These are phyloP conservation scores for Drosophila putrida DNA, from an alignment of 2,888 invertebrate genomes.

Conservation along the genomic window DNA sequence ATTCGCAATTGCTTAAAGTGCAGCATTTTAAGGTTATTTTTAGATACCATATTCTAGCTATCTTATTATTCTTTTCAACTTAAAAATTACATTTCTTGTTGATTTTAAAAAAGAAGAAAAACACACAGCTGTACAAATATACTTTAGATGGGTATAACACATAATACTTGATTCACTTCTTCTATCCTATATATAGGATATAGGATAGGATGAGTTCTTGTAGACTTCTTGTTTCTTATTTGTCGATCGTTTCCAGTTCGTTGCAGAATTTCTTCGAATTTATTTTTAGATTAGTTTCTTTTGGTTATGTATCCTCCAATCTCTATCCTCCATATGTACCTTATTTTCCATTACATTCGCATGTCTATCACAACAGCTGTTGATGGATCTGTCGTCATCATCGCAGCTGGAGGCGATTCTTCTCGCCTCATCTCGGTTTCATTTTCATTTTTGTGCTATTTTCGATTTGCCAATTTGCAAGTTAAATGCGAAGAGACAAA, in stretches of 20 bases:
- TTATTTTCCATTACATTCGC: slow-evolving; percentile 31
- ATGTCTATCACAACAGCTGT: slow-evolving; percentile 41
- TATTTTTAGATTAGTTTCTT: slow-evolving; percentile 29
- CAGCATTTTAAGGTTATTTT: background rate
- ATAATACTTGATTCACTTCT: too few species aligned
- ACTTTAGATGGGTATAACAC: background rate
- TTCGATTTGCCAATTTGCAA: slow-evolving; percentile 70
- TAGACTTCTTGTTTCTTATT: background rate
- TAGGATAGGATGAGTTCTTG: background rate
- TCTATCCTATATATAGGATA: too few species aligned
- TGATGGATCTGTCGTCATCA: slow-evolving; percentile 21
- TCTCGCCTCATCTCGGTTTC: slow-evolving; percentile 37
- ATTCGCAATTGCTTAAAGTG: background rate
- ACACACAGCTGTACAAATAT: background rate
- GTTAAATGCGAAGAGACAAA: slow-evolving; percentile 59
- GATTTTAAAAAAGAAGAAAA: background rate
- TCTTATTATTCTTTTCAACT: background rate
- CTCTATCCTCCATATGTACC: background rate
- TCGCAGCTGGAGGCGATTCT: slow-evolving; percentile 59
- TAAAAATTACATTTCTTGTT: background rate
- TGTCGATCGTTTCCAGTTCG: slow-evolving; percentile 7
- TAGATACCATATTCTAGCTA: background rate
- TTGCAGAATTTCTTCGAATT: background rate
- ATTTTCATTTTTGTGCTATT: slow-evolving; percentile 44
- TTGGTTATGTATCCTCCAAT: background rate